Evolutionary conservation across 2,888 invertebrate species (phyloP).

Genomic region (Blera fallax): DNA sequence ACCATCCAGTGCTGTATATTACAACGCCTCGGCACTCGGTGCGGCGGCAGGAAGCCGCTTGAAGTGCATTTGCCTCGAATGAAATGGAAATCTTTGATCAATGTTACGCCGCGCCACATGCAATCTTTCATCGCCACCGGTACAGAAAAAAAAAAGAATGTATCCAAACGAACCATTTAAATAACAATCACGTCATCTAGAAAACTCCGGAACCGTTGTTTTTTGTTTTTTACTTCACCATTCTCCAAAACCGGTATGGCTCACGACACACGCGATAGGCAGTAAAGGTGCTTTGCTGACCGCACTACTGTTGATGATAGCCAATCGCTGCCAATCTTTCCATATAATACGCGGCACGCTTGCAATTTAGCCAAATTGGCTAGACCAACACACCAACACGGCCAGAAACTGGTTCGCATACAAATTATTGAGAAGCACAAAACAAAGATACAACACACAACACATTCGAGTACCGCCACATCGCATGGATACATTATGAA

Average conservation of each 20-base stretch:
- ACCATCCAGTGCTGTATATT: background rate
- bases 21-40: conserved; percentile 21
- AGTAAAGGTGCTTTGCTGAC: conserved; percentile 3
- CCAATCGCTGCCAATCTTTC: conserved; percentile 37
- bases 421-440: conserved; percentile 13
- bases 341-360: conserved; percentile 48
- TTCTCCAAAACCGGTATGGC: conserved; percentile 1
- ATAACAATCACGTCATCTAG: conserved; percentile 60
- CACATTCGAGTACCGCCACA: background rate
- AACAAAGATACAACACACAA: background rate
- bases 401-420: conserved; percentile 44
- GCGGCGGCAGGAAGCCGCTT: conserved; percentile 26
- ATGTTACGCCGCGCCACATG: conserved; percentile 42
- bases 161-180: conserved; percentile 53
- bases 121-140: conserved; percentile 39
- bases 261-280: conserved; percentile 19
- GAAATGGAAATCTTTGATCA: conserved; percentile 51
- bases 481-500: background rate
- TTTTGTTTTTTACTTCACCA: background rate
- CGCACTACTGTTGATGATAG: conserved; percentile 38
- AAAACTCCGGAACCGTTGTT: conserved; percentile 53
- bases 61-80: conserved; percentile 25
- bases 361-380: conserved; percentile 58
- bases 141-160: background rate
- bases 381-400: conserved; percentile 19